Base-by-base conservation (phyloP, 2,113 vertebrate species). In the Glaucomys volans region DNA sequence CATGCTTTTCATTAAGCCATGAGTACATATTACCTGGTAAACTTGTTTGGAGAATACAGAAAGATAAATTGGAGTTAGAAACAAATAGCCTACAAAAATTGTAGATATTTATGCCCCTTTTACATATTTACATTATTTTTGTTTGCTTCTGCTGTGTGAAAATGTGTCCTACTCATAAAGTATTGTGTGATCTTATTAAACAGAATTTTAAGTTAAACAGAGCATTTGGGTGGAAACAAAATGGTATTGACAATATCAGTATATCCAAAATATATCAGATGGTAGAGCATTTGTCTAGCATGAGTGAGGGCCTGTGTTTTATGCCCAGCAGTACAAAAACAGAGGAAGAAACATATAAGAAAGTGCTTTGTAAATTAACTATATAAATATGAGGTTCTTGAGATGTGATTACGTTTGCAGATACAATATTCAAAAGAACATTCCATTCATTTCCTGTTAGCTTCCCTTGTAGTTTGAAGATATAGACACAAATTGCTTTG, bases 371-470 rank as follows among this genome's bases (percentile, higher is more conserved):
- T 91, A 84, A 88, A 59, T 91, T 88, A 85, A 52, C 62, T 47
- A 30, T 80, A n/a, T 76, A 71, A 90, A 96, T 83, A 93, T 64
- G 44, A 76, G 3, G 10, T n/a, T 96, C 44, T 67, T 72, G 47
- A 79, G 35, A 59, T 94, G 4, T 83, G 44, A 87, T 94, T 93
- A 90, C 40, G 71, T 95, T 96, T 93, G 67, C 54, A 96, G n/a
- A 66, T 91, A 59, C 72, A 93, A 52, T 22, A 84, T 89, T 81
- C n/a, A 88, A 71, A 87, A 79, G 35, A 90, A 79, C 50, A 66
- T 94, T 89, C 80, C 50, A 66, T 94, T 89, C 80, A 92, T 93
- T 95, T 95, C 54, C 72, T 88, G n/a, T 76, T 87, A 84, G 28
- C 54, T 91, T 90, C 14, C 54, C 57, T 67, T 83, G 1, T 87